These are phyloP conservation scores for Eucera pruinosa DNA, from an alignment of 2,888 invertebrate genomes.

Conservation along the genomic window DNA sequence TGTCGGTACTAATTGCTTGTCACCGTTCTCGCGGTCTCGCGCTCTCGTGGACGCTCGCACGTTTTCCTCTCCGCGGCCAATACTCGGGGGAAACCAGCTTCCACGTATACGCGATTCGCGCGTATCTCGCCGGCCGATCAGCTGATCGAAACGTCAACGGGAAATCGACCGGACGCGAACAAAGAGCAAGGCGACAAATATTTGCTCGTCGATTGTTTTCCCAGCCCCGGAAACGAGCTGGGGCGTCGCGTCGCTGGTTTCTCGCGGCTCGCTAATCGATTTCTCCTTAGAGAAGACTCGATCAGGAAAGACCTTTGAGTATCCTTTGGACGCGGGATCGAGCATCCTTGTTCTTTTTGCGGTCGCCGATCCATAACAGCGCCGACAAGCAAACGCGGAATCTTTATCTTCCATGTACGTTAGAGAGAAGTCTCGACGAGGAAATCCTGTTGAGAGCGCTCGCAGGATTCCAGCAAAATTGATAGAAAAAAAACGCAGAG, in stretches of 20 bases:
- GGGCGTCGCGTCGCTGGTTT: background rate
- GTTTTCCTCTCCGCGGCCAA: slow-evolving; percentile 40
- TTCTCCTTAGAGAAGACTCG: slow-evolving; percentile 54
- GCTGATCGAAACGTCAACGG: background rate
- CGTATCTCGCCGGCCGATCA: background rate
- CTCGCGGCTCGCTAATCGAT: slow-evolving; percentile 45
- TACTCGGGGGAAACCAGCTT: slow-evolving; percentile 33
- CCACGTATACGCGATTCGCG: slow-evolving; percentile 18
- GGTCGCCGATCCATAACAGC: slow-evolving; percentile 21
- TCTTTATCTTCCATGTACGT: slow-evolving; percentile 5
- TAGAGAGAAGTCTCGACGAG: background rate
- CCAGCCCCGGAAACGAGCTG: background rate
- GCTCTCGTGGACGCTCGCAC: slow-evolving; percentile 44
- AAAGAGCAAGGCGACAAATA: background rate
- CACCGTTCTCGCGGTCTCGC: slow-evolving; percentile 49
- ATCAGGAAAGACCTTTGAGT: slow-evolving; percentile 51
- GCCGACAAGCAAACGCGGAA: background rate
- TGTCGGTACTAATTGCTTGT: slow-evolving; percentile 70
- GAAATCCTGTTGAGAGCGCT: background rate
- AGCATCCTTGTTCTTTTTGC: slow-evolving; percentile 47
- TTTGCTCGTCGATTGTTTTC: background rate
- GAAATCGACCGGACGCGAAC: background rate
- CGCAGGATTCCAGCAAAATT: background rate
- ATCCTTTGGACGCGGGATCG: slow-evolving; percentile 37
- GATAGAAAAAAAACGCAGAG: background rate